Evolutionary conservation across 1,140 invertebrate genomes (phyloP).

Genomic region (Sycobia sp.): DNA sequence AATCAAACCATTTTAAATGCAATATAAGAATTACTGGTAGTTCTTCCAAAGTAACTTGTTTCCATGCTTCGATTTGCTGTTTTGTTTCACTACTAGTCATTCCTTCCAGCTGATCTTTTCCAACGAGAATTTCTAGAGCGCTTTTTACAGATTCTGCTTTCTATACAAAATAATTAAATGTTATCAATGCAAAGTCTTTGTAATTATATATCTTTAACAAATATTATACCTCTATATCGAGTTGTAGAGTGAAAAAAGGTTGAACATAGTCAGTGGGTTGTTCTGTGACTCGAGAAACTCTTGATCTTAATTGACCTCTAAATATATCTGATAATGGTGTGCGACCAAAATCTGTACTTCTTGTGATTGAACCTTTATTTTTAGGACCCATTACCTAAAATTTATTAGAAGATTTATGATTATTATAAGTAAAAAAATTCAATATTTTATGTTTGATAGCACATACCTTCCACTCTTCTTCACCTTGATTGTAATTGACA

Average conservation of each 20-base stretch:
- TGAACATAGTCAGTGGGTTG: constrained; percentile 82
- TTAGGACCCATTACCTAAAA: constrained; percentile 79
- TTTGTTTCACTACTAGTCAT: constrained; percentile 81
- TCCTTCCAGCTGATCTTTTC: constrained; percentile 83
- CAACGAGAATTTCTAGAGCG: constrained; percentile 83
- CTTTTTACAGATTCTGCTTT: constrained; percentile 81
- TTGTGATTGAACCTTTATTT: constrained; percentile 84
- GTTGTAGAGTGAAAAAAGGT: constrained; percentile 91
- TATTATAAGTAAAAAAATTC: constrained; percentile 29
- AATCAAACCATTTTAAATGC: constrained; percentile 88
- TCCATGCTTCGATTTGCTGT: constrained; percentile 82
- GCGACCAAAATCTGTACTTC: constrained; percentile 78
- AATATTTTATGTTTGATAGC: background rate
- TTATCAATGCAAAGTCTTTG: background rate
- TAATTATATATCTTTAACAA: constrained; percentile 11
- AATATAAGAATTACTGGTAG: constrained; percentile 85
- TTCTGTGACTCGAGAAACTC: constrained; percentile 76
- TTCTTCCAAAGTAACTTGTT: constrained; percentile 85
- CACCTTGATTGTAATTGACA: constrained; percentile 60
- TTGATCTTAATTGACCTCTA: constrained; percentile 85
- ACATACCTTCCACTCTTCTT: constrained; percentile 77
- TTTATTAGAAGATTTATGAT: background rate
- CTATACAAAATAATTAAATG: constrained; percentile 60
- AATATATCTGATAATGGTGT: constrained; percentile 94
- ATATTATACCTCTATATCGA: constrained; percentile 85